phyloP scores from a whole-genome alignment of 2,888 invertebrate species.

The Ferrisia virgata region DNA sequence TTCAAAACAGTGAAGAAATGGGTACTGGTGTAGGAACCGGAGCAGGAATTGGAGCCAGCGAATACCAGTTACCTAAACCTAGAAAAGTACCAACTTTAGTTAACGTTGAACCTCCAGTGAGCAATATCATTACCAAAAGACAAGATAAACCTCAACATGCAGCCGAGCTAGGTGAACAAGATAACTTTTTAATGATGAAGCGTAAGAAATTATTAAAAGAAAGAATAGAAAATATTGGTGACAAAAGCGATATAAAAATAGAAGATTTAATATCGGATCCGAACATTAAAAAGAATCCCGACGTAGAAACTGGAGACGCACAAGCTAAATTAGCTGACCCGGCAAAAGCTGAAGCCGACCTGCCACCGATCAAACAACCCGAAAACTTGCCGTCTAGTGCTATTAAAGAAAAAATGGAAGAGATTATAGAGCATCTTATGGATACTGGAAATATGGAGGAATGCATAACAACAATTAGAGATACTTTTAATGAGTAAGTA shows the following conservation, averaged over 20 bases:
- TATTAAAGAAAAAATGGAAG: constrained; percentile 41
- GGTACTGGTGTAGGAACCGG: not conserved
- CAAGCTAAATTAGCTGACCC: not conserved
- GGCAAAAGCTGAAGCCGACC: constrained; percentile 1
- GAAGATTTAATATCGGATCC: constrained; percentile 24
- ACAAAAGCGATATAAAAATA: constrained; percentile 24
- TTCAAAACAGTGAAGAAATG: too few species aligned
- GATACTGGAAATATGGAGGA: constrained; percentile 16
- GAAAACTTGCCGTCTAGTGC: constrained; percentile 41
- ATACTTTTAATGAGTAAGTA: constrained; percentile 41
- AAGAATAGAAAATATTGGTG: constrained; percentile 36
- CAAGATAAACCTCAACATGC: not conserved
- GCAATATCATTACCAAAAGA: not conserved
- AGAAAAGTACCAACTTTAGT: not conserved
- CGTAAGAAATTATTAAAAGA: constrained; percentile 39
- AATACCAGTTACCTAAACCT: not conserved
- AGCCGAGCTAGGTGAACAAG: not conserved
- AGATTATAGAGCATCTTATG: constrained; percentile 36
- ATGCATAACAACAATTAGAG: constrained; percentile 7
- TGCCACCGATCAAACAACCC: constrained; percentile 10
- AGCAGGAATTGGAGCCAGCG: not conserved
- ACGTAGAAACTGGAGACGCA: not conserved
- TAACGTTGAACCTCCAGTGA: not conserved
- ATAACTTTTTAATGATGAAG: constrained; percentile 20
- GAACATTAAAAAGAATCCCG: not conserved